Percentiles rank a stretch among this genome's conserved stretches.
phyloP scores from a whole-genome alignment of 2,888 invertebrate species.

The Cheilosia vulpina region DNA sequence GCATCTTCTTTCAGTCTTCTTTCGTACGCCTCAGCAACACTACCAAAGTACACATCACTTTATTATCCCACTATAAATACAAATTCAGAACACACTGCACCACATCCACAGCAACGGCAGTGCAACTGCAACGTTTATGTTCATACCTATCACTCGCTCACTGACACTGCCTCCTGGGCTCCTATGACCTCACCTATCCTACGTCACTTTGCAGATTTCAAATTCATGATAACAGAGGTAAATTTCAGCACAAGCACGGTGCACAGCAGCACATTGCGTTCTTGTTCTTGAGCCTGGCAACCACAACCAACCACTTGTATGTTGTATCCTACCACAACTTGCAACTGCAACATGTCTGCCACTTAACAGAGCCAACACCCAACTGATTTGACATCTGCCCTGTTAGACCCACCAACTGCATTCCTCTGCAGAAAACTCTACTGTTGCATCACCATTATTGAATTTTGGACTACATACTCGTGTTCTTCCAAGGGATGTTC shows the following conservation, averaged over 20 bases:
- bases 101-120: background rate
- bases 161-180: background rate
- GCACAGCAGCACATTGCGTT: background rate
- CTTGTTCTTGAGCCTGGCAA: background rate
- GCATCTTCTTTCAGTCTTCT: background rate
- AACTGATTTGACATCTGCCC: conserved; percentile 12
- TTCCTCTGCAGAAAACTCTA: conserved; percentile 54
- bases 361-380: conserved; percentile 34
- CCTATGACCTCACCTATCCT: conserved; percentile 10
- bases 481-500: conserved; percentile 53
- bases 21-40: conserved; percentile 28
- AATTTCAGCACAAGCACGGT: too few species aligned
- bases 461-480: conserved; percentile 8
- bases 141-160: conserved; percentile 4
- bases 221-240: conserved; percentile 21
- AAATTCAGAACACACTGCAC: conserved; percentile 5
- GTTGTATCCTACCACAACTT: background rate
- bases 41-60: background rate
- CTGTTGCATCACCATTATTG: conserved; percentile 51
- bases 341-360: conserved; percentile 27
- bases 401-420: conserved; percentile 10
- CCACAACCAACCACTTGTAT: background rate
- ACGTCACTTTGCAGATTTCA: conserved; percentile 58
- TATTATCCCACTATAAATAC: conserved; percentile 35
- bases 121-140: conserved; percentile 18